Conservation (phyloP, 1,140 invertebrate species). For the Onthophagus taurus region DNA sequence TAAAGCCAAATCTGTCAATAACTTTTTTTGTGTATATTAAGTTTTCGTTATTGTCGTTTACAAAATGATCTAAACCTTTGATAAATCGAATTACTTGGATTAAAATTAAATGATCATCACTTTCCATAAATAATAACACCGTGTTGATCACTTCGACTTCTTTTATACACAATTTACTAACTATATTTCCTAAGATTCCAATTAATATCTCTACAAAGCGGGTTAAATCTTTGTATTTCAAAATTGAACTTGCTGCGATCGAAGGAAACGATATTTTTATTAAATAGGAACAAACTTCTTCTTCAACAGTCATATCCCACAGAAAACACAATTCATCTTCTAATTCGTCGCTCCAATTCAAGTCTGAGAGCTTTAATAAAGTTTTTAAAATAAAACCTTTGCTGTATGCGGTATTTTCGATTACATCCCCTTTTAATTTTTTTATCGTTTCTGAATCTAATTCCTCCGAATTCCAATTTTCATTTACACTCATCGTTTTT, state of each 20-base stretch:
- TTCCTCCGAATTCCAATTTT: too few species aligned
- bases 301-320: slow-evolving; percentile 69
- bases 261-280: slow-evolving; percentile 53
- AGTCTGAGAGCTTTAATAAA: slow-evolving; percentile 45
- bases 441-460: slow-evolving; percentile 40
- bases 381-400: slow-evolving; percentile 60
- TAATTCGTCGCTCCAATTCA: slow-evolving; percentile 40
- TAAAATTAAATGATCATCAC: slow-evolving; percentile 51
- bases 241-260: slow-evolving; percentile 41
- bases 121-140: slow-evolving; percentile 47
- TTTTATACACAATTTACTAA: slow-evolving; percentile 38
- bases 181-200: slow-evolving; percentile 65
- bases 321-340: slow-evolving; percentile 62
- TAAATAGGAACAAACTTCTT: slow-evolving; percentile 58
- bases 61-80: slow-evolving; percentile 42
- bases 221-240: slow-evolving; percentile 41
- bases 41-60: slow-evolving; percentile 34
- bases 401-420: slow-evolving; percentile 67
- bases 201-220: slow-evolving; percentile 61
- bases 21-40: slow-evolving; percentile 43
- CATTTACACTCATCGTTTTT: too few species aligned
- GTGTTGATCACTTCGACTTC: slow-evolving; percentile 25
- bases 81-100: slow-evolving; percentile 58
- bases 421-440: slow-evolving; percentile 57
- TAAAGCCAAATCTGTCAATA: slow-evolving; percentile 48